phyloP scores from a whole-genome alignment of 2,888 invertebrate species.

The Allophyes oxyacanthae region DNA sequence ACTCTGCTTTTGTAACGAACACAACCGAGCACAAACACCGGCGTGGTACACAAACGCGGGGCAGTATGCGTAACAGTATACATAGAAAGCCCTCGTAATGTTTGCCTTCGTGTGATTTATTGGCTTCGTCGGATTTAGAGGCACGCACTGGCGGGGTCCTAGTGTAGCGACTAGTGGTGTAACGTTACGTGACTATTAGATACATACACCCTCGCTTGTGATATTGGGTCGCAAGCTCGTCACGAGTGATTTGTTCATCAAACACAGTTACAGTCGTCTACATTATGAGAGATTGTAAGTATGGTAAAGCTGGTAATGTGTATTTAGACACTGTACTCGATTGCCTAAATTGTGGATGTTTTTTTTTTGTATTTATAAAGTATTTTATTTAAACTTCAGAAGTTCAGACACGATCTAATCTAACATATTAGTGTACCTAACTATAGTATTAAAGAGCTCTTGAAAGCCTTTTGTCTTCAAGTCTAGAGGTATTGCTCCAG shows the following conservation, averaged over 20 bases:
- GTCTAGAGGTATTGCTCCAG: no score
- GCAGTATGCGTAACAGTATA: slow-evolving; percentile 79
- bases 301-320: neutral
- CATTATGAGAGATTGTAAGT: slow-evolving; percentile 2
- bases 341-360: no score
- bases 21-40: slow-evolving; percentile 72
- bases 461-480: no score
- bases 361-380: no score
- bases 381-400: no score
- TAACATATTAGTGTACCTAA: no score
- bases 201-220: slow-evolving; percentile 67
- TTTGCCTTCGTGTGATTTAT: slow-evolving; percentile 90
- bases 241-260: slow-evolving; percentile 47
- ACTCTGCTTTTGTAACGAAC: slow-evolving; percentile 79
- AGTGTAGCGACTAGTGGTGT: slow-evolving; percentile 70
- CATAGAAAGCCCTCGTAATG: slow-evolving; percentile 83
- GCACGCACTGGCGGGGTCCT: slow-evolving; percentile 75
- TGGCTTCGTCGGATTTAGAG: slow-evolving; percentile 88
- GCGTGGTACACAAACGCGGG: slow-evolving; percentile 68
- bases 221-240: slow-evolving; percentile 43
- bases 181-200: slow-evolving; percentile 79
- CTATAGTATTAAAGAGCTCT: no score
- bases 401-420: no score
- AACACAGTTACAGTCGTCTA: slow-evolving; percentile 47
- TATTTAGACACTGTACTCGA: no score